Base-by-base conservation (phyloP, 37 sponge, comb jelly and placozoan genomes). In the Bolinopsis microptera region DNA sequence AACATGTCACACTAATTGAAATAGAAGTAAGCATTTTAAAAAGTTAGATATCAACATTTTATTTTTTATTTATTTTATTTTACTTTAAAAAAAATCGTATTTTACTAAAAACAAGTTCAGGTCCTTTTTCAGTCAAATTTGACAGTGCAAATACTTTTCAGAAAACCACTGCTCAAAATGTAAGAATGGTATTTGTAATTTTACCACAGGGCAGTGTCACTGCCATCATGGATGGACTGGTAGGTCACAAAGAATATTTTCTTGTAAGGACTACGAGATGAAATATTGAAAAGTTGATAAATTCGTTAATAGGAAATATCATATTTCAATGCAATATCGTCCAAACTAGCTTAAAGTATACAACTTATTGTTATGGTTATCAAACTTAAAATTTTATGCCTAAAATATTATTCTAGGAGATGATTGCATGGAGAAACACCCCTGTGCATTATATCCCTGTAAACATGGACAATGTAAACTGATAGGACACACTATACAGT, bases 111-210 rank as follows among this genome's bases (percentile, higher is more conserved):
- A n/a, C n/a, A n/a, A n/a, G n/a, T n/a, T n/a, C n/a, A n/a, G n/a
- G n/a, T n/a, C n/a, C n/a, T n/a, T n/a, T n/a, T n/a, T n/a, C n/a
- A n/a, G n/a, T n/a, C n/a, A n/a, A n/a, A n/a, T n/a, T n/a, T n/a
- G n/a, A n/a, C n/a, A n/a, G n/a, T n/a, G n/a, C n/a, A n/a, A n/a
- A n/a, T n/a, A n/a, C n/a, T 72, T 24, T n/a, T 23, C 75, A 72
- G 75, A 28, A 5, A 72, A 72, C 18, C 31, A 72, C 75, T 72
- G 75, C 31, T n/a, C 5, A n/a, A 72, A 28, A 5, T 72, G 75
- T 21, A 28, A 72, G 31, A 72, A 72, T 72, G 75, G 75, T 8
- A 72, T 72, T n/a, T 72, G 75, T 72, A 72, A 72, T 28, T 72
- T 72, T 21, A 28, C 5, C 26, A 72, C 75, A 8, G 75, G 75